Evolutionary conservation across 2,113 vertebrate species (phyloP).

Genomic region (Crocuta crocuta): DNA sequence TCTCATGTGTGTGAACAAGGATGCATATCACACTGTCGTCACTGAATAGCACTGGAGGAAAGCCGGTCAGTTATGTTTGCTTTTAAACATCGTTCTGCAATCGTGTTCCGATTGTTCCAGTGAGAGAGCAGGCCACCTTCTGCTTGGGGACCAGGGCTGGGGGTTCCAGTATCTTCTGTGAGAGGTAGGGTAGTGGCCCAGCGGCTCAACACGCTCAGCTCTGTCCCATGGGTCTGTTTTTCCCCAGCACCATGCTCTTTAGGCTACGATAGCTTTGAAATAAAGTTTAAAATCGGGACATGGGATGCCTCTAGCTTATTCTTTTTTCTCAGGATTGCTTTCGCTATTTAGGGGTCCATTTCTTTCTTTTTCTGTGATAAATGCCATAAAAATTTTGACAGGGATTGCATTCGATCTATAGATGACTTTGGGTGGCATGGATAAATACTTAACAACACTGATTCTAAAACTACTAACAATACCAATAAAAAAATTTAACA

Average conservation of each 20-base stretch:
- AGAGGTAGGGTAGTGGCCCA: no score
- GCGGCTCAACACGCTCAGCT: no score
- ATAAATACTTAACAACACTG: background rate
- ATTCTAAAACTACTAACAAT: no score
- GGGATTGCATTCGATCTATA: background rate
- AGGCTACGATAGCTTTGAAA: background rate
- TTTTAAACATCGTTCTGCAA: background rate
- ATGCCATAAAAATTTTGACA: no score
- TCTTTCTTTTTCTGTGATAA: background rate
- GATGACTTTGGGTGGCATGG: background rate
- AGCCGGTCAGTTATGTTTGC: background rate
- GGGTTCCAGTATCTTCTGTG: no score
- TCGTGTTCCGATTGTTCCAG: background rate
- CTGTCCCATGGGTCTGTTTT: background rate
- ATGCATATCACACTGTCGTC: background rate
- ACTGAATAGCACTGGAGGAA: background rate
- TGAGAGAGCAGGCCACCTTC: no score
- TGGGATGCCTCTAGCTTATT: background rate
- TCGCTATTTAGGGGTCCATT: background rate
- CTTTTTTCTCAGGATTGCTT: background rate
- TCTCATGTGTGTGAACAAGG: background rate
- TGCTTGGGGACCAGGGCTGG: no score
- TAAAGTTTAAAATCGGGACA: background rate
- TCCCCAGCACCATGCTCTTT: background rate
- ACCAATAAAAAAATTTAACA: background rate